Evolutionary conservation across 2,888 invertebrate genomes (phyloP).

Genomic region (Standfussiana lucernea): DNA sequence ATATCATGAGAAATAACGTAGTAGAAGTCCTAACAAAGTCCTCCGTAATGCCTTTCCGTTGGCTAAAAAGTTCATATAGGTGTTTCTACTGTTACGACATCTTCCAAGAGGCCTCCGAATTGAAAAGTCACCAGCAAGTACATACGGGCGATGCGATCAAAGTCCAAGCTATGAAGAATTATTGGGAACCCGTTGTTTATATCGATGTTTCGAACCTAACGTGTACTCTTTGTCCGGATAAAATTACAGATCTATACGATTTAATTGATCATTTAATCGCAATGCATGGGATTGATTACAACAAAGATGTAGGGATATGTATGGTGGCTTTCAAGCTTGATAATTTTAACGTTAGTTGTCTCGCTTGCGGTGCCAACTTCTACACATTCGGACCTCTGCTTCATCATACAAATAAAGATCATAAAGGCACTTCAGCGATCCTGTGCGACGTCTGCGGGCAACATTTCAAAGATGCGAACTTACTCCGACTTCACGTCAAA

Average conservation of each 20-base stretch:
- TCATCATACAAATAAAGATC: constrained; percentile 86
- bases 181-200: constrained; percentile 86
- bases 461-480: constrained; percentile 82
- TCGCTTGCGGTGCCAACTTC: constrained; percentile 82
- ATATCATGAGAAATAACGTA: constrained; percentile 83
- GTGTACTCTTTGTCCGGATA: constrained; percentile 82
- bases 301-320: constrained; percentile 84
- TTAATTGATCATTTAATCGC: constrained; percentile 83
- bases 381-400: constrained; percentile 85
- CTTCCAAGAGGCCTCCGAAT: constrained; percentile 83
- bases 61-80: constrained; percentile 87
- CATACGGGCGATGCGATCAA: constrained; percentile 80
- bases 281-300: constrained; percentile 79
- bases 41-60: constrained; percentile 86
- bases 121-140: constrained; percentile 80
- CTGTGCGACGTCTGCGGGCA: constrained; percentile 87
- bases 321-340: constrained; percentile 86
- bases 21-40: constrained; percentile 82
- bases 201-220: constrained; percentile 81
- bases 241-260: constrained; percentile 80
- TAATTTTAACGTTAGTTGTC: constrained; percentile 81
- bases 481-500: constrained; percentile 82
- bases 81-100: constrained; percentile 89
- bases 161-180: constrained; percentile 84
- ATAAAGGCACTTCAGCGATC: constrained; percentile 85